Base-by-base conservation (phyloP, 2,797 vertebrate species). In the Sphenopsis melanotis region DNA sequence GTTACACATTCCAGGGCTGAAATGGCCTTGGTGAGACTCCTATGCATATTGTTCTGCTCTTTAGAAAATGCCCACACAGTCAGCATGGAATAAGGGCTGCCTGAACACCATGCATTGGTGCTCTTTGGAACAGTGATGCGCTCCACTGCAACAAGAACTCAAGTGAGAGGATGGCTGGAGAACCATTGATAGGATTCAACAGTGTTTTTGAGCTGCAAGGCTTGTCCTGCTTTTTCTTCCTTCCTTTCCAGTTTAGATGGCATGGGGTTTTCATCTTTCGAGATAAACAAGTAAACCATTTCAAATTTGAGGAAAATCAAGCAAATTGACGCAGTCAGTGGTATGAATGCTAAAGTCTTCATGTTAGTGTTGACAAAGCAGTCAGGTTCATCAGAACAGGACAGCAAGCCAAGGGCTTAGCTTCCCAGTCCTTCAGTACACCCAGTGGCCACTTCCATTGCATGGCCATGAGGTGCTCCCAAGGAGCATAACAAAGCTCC, bases 391-490 rank as follows among this genome's bases (percentile, higher is more conserved):
- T 52, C 24, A 65, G 34, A 69, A 59, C 6, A 72, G 78, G 66
- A 70, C 11, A 60, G 46, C 2, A 20, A 92, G 15, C 6, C 50
- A 63, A 26, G 17, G 61, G 37, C n/a, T 66, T 24, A 36, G 49
- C 22, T 74, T 21, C 57, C 30, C 14, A 29, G 37, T 39, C n/a
- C 60, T 77, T 53, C 60, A 37, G n/a, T 14, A 53, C 15, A 39
- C 2, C 5, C 4, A 1, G 14, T 55, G 64, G 55, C 29, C 13
- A 6, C 18, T 41, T 57, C 29, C 30, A 42, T 11, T 4, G 1
- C 18, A 16, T 4, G 17, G 8, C 18, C 0, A 0, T 61, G 64
- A 80, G 21, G 5, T 22, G 27, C 18, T 87, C 41, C n/a, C 10
- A 34, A 53, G 52, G 53, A 89, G 60, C 10, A 50, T 15, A 79